Evolutionary conservation across 1,140 invertebrate genomes (phyloP), one percentile per base, ranked within the genome.

Genomic region (Argopecten irradians): DNA sequence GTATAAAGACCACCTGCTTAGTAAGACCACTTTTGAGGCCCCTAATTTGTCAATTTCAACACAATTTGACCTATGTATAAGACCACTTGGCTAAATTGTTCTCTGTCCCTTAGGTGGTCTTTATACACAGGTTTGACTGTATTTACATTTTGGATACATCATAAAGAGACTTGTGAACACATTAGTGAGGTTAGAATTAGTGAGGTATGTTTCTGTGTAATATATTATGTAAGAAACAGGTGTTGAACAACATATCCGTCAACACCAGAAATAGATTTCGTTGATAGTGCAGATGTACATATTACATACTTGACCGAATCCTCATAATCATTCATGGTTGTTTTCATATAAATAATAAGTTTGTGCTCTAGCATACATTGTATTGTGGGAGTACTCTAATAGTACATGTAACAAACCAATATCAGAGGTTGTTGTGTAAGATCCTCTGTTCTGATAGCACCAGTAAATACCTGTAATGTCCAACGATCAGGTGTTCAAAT

Each of bases 351-450:
- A 71, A 71, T 71, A 71, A 71, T 71, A n/a, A 71, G 28, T 28
- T n/a, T 71, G 55, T 71, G 55, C 55, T 71, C 55, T 16, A 71
- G 28, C 55, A 71, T 28, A 71, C n/a, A 11, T n/a, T 28, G 22
- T 71, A 71, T 28, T 71, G 55, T 71, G 5, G n/a, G 55, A 71
- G 55, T 71, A 71, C 55, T 71, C 55, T 71, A 71, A 3, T 28
- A 71, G 55, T 71, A 71, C 55, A 71, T n/a, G 55, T 71, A 71
- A 71, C 55, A 71, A 71, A 71, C 55, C 55, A 71, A 71, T 71
- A 71, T n/a, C 22, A 28, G 55, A 22, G 16, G 28, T 71, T 22
- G n/a, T 71, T 71, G 55, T 71, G 55, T n/a, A n/a, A 28, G 55
- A 71, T 71, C n/a, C 22, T 22, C 43, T 19, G 43, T 46, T 19